Conservation (phyloP, 1,140 invertebrate species). For the Anastrepha ludens region DNA sequence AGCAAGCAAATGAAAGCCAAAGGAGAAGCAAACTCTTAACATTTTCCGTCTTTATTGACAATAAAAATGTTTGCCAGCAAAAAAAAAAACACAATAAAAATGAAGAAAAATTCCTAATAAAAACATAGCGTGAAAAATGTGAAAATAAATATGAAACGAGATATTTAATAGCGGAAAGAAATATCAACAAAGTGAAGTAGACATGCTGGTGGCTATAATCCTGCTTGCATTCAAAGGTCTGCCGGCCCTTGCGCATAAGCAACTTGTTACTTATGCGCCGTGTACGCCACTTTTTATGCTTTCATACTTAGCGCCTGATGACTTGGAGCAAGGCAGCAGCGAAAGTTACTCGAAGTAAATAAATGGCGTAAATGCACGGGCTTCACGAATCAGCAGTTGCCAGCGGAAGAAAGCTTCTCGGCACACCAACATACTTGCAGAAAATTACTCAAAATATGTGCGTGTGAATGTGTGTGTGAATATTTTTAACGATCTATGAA, state of each 20-base stretch:
- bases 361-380: background rate
- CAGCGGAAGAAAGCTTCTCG: background rate
- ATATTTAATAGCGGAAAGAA: background rate
- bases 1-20: constrained; percentile 6
- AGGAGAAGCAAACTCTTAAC: background rate
- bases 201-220: too few species aligned
- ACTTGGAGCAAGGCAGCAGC: background rate
- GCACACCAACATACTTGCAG: too few species aligned
- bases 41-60: constrained; percentile 25
- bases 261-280: background rate
- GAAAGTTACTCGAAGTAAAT: background rate
- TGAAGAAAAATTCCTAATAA: background rate
- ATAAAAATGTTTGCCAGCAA: background rate
- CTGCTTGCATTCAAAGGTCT: too few species aligned
- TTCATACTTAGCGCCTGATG: background rate
- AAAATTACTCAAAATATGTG: too few species aligned
- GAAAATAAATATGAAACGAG: background rate
- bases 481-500: background rate
- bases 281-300: background rate
- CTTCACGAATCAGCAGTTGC: background rate
- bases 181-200: background rate
- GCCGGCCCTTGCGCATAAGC: background rate
- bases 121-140: background rate
- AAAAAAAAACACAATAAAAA: too few species aligned
- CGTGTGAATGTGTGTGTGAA: background rate